A percentile compares a stretch with the other conserved stretches of the same genome.
These are phyloP conservation scores for Petrocephalus microphthalmus DNA, from an alignment of 2,113 vertebrate genomes.

Conservation along the genomic window DNA sequence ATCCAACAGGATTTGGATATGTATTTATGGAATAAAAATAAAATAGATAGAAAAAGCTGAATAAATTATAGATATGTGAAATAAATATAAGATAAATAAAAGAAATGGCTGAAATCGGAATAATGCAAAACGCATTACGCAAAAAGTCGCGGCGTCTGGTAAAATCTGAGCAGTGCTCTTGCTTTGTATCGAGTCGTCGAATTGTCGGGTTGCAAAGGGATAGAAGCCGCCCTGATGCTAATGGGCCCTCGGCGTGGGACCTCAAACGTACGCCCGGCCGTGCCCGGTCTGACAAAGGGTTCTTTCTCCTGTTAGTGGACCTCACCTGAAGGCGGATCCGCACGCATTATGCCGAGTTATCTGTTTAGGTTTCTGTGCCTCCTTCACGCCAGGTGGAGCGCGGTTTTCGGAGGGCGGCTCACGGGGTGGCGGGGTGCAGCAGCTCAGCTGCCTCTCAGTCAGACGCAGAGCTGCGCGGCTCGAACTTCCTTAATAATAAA, in stretches of 20 bases:
- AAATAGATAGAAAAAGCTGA: not conserved
- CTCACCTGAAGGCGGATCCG: not conserved
- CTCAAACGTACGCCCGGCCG: not conserved
- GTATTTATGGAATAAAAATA: not conserved
- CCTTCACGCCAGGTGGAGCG: not conserved
- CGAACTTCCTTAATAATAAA: constrained; percentile 2
- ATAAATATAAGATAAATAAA: not conserved
- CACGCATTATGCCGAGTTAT: not conserved
- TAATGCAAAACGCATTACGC: not conserved
- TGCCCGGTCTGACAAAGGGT: not conserved
- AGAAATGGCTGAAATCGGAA: not conserved
- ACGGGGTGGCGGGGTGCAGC: constrained; percentile 22
- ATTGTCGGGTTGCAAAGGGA: not conserved
- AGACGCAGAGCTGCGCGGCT: not conserved
- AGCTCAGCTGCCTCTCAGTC: constrained; percentile 33
- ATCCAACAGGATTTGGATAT: not conserved
- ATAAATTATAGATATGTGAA: not conserved
- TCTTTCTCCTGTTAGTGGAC: not conserved
- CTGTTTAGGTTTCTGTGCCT: not conserved
- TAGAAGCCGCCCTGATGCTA: not conserved
- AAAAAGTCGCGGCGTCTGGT: not conserved
- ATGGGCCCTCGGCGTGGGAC: not conserved
- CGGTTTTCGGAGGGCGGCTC: not conserved
- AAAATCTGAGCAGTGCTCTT: not conserved
- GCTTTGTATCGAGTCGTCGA: not conserved